A percentile compares a stretch with the other conserved stretches of the same genome.
Conservation (phyloP, 2,113 vertebrate species). For the Empidonax alnorum region DNA sequence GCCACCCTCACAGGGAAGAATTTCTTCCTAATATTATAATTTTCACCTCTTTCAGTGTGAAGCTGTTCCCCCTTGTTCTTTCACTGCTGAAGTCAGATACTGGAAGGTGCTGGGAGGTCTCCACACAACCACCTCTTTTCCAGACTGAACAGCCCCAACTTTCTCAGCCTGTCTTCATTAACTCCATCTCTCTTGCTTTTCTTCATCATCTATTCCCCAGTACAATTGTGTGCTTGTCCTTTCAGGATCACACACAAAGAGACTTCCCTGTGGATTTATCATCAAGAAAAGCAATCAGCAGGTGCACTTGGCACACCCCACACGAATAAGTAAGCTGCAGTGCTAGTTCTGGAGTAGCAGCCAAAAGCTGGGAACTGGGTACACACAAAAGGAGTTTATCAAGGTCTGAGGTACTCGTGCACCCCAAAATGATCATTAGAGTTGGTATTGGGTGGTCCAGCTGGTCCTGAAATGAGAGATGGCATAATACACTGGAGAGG, state of each 20-base stretch:
- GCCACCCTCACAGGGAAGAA: background rate
- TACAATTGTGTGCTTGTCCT: background rate
- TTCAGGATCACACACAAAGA: no score
- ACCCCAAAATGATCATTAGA: background rate
- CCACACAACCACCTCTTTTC: background rate
- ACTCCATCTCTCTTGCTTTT: background rate
- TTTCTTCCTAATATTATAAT: background rate
- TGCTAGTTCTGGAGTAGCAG: background rate
- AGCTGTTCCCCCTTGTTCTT: background rate
- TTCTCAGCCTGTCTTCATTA: background rate
- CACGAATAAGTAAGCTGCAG: background rate
- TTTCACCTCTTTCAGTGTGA: background rate
- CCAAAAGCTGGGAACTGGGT: background rate
- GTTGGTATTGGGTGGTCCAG: background rate
- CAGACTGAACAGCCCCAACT: background rate
- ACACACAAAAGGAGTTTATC: no score
- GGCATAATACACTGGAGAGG: background rate
- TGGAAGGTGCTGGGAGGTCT: background rate
- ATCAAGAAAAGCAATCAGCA: background rate
- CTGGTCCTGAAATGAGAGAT: background rate
- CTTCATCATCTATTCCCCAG: background rate
- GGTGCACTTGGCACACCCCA: background rate
- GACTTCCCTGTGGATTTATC: background rate
- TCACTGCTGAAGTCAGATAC: background rate
- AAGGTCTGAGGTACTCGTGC: background rate